Evolutionary conservation across 2,797 vertebrate genomes (phyloP).

Genomic region (Dromococcyx pavoninus): DNA sequence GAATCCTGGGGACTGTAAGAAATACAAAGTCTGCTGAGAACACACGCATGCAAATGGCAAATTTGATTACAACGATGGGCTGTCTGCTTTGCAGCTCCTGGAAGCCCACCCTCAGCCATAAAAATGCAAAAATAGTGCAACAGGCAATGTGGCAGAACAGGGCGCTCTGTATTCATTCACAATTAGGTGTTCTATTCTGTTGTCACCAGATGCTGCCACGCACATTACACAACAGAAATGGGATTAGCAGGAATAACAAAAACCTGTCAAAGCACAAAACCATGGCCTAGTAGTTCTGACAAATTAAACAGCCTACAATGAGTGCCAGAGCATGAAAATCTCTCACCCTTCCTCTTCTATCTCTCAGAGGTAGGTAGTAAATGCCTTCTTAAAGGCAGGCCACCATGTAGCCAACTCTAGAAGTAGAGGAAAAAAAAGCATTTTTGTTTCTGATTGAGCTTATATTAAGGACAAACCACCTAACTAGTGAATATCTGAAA

Average conservation of each 20-base stretch:
- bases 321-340: slow-evolving; percentile 70
- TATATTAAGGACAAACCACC: not conserved
- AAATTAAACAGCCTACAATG: slow-evolving; percentile 68
- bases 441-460: not conserved
- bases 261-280: slow-evolving; percentile 70
- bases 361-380: slow-evolving; percentile 46
- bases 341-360: slow-evolving; percentile 64
- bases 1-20: not conserved
- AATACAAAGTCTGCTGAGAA: slow-evolving; percentile 26
- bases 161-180: slow-evolving; percentile 67
- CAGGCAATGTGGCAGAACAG: slow-evolving; percentile 65
- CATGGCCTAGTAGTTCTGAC: slow-evolving; percentile 67
- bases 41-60: slow-evolving; percentile 68
- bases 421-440: not conserved
- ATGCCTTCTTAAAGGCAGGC: slow-evolving; percentile 40
- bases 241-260: slow-evolving; percentile 72
- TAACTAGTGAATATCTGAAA: not conserved
- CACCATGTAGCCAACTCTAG: slow-evolving; percentile 19
- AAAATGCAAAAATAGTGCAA: slow-evolving; percentile 71
- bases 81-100: slow-evolving; percentile 61
- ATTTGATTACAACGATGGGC: slow-evolving; percentile 67
- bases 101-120: slow-evolving; percentile 65
- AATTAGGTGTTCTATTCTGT: slow-evolving; percentile 74
- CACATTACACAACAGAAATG: slow-evolving; percentile 73
- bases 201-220: slow-evolving; percentile 71